Conservation (phyloP, 2,113 vertebrate species). For the Gobiocypris rarus region DNA sequence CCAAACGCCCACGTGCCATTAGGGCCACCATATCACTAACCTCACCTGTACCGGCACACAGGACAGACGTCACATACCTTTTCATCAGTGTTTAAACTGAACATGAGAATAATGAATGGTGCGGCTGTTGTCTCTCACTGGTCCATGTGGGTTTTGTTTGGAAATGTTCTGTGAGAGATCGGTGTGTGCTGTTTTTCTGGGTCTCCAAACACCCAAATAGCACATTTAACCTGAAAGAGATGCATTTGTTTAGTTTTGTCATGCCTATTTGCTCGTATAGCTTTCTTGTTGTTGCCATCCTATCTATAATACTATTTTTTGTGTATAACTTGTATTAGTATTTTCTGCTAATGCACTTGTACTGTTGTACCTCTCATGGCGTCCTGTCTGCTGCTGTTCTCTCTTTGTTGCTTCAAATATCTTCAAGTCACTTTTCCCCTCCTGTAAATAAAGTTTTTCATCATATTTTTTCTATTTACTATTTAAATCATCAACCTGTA, state of each 20-base stretch:
- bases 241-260: background rate
- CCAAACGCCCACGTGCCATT: slow-evolving; percentile 48
- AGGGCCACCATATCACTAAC: slow-evolving; percentile 51
- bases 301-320: background rate
- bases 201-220: background rate
- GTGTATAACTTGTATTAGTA: background rate
- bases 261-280: background rate
- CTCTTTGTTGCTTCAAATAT: slow-evolving; percentile 7
- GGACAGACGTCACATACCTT: background rate
- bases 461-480: too few species aligned
- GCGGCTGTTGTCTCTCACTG: slow-evolving; percentile 46
- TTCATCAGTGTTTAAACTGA: background rate
- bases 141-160: slow-evolving; percentile 41
- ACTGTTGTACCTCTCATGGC: slow-evolving; percentile 34
- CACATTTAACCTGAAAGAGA: slow-evolving; percentile 16
- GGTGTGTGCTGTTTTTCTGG: background rate
- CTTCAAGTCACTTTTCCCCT: slow-evolving; percentile 4
- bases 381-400: slow-evolving; percentile 24
- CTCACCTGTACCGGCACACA: slow-evolving; percentile 24
- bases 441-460: slow-evolving; percentile 38
- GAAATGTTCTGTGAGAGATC: background rate
- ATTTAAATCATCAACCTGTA: background rate
- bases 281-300: background rate
- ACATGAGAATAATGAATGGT: background rate
- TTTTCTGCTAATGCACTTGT: background rate